Percentiles rank a stretch among this genome's conserved stretches.
These are phyloP conservation scores for Rhodeus uyekii DNA, from an alignment of 2,797 vertebrate genomes.

Conservation along the genomic window DNA sequence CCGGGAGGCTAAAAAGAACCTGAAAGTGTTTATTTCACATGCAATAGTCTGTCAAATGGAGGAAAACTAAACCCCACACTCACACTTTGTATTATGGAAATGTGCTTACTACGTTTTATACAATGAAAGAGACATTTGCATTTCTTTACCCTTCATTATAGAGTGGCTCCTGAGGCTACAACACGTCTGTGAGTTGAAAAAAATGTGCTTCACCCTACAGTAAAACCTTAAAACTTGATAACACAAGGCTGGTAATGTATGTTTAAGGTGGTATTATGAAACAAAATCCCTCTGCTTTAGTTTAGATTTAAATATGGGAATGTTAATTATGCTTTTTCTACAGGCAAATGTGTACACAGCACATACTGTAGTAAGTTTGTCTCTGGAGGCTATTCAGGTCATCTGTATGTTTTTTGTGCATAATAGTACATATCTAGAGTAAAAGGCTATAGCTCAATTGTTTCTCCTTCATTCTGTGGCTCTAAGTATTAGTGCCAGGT, in stretches of 20 bases:
- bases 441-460: too few species aligned
- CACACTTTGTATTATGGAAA: conserved; percentile 71
- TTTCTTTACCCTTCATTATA: conserved; percentile 19
- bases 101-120: conserved; percentile 46
- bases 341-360: neutral
- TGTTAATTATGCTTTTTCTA: neutral
- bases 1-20: conserved; percentile 40
- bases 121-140: conserved; percentile 55
- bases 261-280: neutral
- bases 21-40: conserved; percentile 66
- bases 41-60: conserved; percentile 57
- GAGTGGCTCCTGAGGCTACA: conserved; percentile 1
- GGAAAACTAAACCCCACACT: conserved; percentile 62
- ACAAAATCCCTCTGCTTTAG: neutral
- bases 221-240: neutral
- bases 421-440: neutral
- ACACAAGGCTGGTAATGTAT: neutral
- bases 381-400: too few species aligned
- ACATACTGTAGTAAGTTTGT: too few species aligned
- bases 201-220: conserved; percentile 11
- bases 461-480: too few species aligned
- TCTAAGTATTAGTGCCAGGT: too few species aligned
- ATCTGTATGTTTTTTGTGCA: too few species aligned
- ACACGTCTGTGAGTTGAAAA: neutral
- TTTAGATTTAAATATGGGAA: neutral